phyloP scores from a whole-genome alignment of 2,888 invertebrate genomes.

The Adineta ricciae region DNA sequence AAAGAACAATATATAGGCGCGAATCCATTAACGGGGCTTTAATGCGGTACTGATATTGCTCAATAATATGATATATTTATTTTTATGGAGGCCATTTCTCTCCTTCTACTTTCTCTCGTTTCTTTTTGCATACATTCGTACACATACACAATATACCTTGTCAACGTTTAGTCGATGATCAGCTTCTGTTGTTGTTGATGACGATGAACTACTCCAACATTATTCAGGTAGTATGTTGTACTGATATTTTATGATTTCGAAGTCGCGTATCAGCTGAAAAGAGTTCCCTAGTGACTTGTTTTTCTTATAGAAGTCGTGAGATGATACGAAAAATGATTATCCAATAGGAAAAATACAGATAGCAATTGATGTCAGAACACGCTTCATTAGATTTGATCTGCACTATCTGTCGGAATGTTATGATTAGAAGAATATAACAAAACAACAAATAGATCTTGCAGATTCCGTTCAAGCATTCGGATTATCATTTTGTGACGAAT shows the following conservation, averaged over 20 bases:
- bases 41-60: slow-evolving; percentile 9
- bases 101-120: neutral
- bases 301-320: neutral
- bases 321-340: neutral
- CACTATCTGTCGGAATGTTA: neutral
- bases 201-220: neutral
- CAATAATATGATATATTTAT: slow-evolving; percentile 13
- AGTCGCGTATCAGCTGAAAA: no score
- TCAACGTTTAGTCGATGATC: neutral
- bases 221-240: neutral
- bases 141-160: neutral
- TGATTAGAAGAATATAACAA: neutral
- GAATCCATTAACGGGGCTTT: neutral
- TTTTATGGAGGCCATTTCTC: slow-evolving; percentile 9
- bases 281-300: neutral
- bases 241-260: no score
- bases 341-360: neutral
- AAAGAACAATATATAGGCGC: neutral
- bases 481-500: no score
- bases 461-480: no score
- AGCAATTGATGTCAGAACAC: neutral
- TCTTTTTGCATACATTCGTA: neutral
- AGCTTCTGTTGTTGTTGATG: neutral
- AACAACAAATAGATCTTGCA: neutral
- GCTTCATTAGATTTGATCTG: neutral